These are phyloP conservation scores for Camelus dromedarius DNA, from an alignment of 2,113 vertebrate genomes.

Conservation along the genomic window DNA sequence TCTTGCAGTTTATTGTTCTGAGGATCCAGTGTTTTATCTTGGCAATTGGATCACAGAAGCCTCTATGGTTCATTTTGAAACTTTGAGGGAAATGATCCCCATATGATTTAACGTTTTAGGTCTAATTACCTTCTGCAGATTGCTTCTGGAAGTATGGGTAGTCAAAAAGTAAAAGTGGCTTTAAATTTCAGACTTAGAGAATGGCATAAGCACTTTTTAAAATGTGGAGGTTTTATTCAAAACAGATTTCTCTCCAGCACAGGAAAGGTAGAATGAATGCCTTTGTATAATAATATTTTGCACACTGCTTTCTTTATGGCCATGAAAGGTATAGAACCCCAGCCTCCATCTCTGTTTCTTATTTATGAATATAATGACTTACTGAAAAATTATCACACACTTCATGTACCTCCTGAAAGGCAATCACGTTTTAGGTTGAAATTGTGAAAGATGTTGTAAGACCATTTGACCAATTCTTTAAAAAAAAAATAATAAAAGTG, in stretches of 20 bases:
- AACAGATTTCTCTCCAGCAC: slow-evolving; percentile 28
- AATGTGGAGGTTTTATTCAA: slow-evolving; percentile 53
- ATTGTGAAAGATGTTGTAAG: background rate
- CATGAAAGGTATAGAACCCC: background rate
- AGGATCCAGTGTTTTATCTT: slow-evolving; percentile 49
- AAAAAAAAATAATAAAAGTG: background rate
- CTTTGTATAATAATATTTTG: background rate
- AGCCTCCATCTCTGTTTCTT: background rate
- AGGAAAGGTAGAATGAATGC: slow-evolving; percentile 18
- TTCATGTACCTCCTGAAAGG: background rate
- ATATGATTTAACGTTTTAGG: slow-evolving; percentile 67
- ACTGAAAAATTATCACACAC: background rate
- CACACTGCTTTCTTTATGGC: slow-evolving; percentile 3
- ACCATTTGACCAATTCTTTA: background rate
- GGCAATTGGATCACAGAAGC: slow-evolving; percentile 48
- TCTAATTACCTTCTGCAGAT: slow-evolving; percentile 74
- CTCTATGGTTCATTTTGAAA: slow-evolving; percentile 68
- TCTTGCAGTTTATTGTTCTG: slow-evolving; percentile 44
- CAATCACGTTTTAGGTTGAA: slow-evolving; percentile 44
- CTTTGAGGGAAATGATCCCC: slow-evolving; percentile 58
- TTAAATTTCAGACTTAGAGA: slow-evolving; percentile 53
- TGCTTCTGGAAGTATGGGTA: slow-evolving; percentile 65
- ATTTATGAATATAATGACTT: slow-evolving; percentile 14
- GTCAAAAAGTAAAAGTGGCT: slow-evolving; percentile 66
- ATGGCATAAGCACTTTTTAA: slow-evolving; percentile 54